phyloP scores from a whole-genome alignment of 2,888 invertebrate species.

The Drosophila rellima region DNA sequence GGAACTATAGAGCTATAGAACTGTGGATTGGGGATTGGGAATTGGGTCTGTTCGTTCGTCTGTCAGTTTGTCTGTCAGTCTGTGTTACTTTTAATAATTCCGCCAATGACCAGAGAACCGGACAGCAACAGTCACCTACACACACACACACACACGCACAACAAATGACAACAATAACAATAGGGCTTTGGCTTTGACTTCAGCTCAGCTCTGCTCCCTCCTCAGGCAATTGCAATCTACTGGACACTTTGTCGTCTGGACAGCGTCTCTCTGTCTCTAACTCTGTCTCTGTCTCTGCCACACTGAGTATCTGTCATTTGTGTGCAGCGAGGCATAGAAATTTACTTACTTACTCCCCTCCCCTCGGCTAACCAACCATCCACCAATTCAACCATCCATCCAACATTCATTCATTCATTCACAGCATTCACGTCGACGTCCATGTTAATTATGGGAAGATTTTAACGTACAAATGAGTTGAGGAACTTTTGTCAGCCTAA shows the following conservation, averaged over 20 bases:
- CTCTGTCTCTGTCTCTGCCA: conserved; percentile 19
- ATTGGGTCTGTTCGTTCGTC: conserved; percentile 38
- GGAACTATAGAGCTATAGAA: conserved; percentile 17
- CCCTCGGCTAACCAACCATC: conserved; percentile 20
- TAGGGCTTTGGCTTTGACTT: conserved; percentile 37
- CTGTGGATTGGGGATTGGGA: conserved; percentile 51
- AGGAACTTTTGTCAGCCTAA: conserved; percentile 75
- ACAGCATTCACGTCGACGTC: conserved; percentile 40
- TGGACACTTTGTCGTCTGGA: conserved; percentile 55
- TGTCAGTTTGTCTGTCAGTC: conserved; percentile 9
- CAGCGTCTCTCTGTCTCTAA: conserved; percentile 19
- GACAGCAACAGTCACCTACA: conserved; percentile 66
- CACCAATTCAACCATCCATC: conserved; percentile 10
- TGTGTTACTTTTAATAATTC: conserved; percentile 74
- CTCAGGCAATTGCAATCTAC: conserved; percentile 66
- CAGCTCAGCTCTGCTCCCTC: conserved; percentile 4
- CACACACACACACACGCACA: conserved; percentile 51
- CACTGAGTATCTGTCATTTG: conserved; percentile 62
- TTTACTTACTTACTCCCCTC: conserved; percentile 51
- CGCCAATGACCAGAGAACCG: conserved; percentile 56
- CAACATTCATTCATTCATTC: conserved; percentile 33
- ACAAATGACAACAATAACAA: conserved; percentile 74
- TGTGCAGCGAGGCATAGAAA: conserved; percentile 78
- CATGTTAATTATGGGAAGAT: conserved; percentile 80
- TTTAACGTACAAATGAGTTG: conserved; percentile 75